Base-by-base conservation (phyloP, 1,140 invertebrate genomes). In the Papilio helenus region DNA sequence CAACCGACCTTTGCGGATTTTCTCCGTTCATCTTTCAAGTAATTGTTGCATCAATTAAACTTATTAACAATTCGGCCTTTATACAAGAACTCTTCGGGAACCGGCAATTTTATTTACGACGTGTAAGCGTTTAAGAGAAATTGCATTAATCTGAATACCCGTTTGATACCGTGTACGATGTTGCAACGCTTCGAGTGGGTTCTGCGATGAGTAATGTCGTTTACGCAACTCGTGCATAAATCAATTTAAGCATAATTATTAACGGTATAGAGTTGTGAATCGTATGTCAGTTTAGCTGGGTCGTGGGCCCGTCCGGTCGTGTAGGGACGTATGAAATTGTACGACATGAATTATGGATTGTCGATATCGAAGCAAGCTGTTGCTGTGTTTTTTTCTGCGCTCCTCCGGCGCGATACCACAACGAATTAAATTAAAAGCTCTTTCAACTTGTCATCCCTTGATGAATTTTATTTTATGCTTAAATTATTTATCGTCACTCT, bases 351-450 rank as follows among this genome's bases (percentile, higher is more conserved):
- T 94, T 94, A 94, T 94, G 92, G 92, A 94, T 94, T 94, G 91
- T 93, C 93, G 93, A 94, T 94, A 93, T 91, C 90, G 93, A 92
- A 93, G 89, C 92, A 93, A 94, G 93, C 93, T 94, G 93, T 93
- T 92, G 89, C 92, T 90, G 87, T 93, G 87, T 93, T 92, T 94
- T 93, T 89, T 93, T 90, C 92, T 86, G 85, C 90, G 85, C 90
- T 91, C 81, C 89, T 89, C 85, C 83, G 88, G 88, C 90, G 89
- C 91, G 88, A 90, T 90, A 93, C 92, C 92, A 88, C 92, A 94
- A 92, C 93, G 93, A 93, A 94, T 94, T 93, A 93, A 94, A 94
- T 94, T 94, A 94, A 94, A 93, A 93, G 91, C 93, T 93, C 93
- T 93, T 93, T 93, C 93, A 92, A 93, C 91, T 91, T 94, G 92